A percentile compares a stretch with the other conserved stretches of the same genome.
phyloP scores from a whole-genome alignment of 1,140 invertebrate species.

The Drosophila sechellia region DNA sequence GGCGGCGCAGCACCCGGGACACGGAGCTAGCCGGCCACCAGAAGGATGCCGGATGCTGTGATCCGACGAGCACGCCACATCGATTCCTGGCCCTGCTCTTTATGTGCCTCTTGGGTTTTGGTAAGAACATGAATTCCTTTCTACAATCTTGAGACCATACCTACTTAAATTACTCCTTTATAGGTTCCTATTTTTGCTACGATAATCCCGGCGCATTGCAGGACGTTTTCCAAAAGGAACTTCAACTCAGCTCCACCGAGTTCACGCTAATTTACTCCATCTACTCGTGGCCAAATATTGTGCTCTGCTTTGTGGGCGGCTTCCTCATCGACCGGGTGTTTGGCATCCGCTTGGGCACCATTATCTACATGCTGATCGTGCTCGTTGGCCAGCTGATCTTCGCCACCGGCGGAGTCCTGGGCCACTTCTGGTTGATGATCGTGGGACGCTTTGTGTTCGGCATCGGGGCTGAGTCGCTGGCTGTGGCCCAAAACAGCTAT shows the following conservation, averaged over 20 bases:
- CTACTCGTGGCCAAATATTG: constrained; percentile 99
- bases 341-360: constrained; percentile 95
- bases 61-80: constrained; percentile 86
- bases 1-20: constrained; percentile 70
- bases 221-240: constrained; percentile 94
- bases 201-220: constrained; percentile 97
- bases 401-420: constrained; percentile 92
- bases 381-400: constrained; percentile 95
- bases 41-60: constrained; percentile 84
- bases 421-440: constrained; percentile 96
- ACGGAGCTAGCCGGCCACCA: constrained; percentile 63
- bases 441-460: constrained; percentile 98
- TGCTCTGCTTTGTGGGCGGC: constrained; percentile 97
- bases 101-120: constrained; percentile 96
- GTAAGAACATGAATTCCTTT: constrained; percentile 69
- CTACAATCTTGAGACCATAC: neutral
- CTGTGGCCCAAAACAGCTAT: constrained; percentile 98
- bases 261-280: constrained; percentile 96
- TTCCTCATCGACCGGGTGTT: constrained; percentile 97
- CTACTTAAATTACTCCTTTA: neutral
- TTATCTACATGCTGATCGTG: constrained; percentile 93
- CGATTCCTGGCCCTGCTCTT: constrained; percentile 91
- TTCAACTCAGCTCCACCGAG: constrained; percentile 91
- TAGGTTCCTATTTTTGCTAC: constrained; percentile 97
- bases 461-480: constrained; percentile 97